Conservation (phyloP, 2,113 vertebrate genomes). For the Clarias macrocephalus region DNA sequence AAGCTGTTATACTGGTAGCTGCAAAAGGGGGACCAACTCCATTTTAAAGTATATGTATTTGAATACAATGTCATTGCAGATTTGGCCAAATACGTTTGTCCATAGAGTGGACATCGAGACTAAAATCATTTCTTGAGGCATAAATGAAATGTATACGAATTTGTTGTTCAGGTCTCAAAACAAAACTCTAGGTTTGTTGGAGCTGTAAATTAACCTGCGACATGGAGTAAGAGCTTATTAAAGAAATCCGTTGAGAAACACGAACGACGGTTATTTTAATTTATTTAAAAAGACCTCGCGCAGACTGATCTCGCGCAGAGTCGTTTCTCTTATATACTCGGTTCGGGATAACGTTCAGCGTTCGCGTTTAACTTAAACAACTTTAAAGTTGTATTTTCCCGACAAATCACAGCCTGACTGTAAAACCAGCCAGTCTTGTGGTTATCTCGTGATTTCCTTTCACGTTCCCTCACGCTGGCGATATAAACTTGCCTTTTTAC, state of each 20-base stretch:
- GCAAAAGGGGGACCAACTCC: too few relatives aligned
- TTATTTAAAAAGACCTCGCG: neutral
- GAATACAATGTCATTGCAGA: too few relatives aligned
- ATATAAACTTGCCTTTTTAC: neutral
- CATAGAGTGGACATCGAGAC: neutral
- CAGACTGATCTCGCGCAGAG: neutral
- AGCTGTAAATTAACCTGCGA: neutral
- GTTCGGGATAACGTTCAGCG: too few relatives aligned
- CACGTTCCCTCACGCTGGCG: neutral
- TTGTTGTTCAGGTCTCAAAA: neutral
- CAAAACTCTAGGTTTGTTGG: neutral
- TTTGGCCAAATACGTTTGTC: too few relatives aligned
- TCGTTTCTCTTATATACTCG: neutral
- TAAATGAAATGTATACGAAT: neutral
- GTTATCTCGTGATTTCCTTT: constrained; percentile 52
- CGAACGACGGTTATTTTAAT: neutral
- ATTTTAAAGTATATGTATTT: too few relatives aligned
- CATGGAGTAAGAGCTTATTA: neutral
- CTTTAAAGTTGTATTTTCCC: too few relatives aligned
- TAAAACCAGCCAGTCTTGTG: neutral
- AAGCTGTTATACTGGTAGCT: too few relatives aligned
- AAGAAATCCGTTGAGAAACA: neutral
- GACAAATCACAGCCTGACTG: neutral
- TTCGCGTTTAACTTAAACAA: too few relatives aligned
- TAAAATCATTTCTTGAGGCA: neutral